These are phyloP conservation scores for Nannospalax galili DNA, from an alignment of 2,113 vertebrate species.

Conservation along the genomic window DNA sequence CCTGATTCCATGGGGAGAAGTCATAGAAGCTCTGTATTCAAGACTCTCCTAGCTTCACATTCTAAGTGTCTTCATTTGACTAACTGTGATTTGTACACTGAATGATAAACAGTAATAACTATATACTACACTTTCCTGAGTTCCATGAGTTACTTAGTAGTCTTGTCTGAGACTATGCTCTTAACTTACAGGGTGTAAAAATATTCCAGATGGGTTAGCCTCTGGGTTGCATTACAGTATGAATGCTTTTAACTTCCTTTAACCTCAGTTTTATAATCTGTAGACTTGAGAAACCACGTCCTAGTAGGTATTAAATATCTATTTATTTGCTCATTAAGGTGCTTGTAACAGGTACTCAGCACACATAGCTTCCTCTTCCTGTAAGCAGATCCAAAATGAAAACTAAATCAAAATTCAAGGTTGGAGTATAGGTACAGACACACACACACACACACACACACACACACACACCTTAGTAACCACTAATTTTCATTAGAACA, in stretches of 20 bases:
- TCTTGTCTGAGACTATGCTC: not conserved
- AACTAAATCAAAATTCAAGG: not conserved
- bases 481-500: not conserved
- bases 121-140: not conserved
- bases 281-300: not conserved
- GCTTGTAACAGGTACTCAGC: not conserved
- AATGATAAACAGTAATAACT: not conserved
- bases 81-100: not conserved
- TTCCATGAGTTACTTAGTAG: not conserved
- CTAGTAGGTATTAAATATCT: not conserved
- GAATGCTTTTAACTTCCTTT: not conserved
- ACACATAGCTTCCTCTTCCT: not conserved
- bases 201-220: not conserved
- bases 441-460: too few relatives aligned
- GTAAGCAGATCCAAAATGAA: not conserved
- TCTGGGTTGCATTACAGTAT: not conserved
- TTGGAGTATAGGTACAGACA: not conserved
- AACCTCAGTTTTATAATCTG: not conserved
- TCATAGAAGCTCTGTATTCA: not conserved
- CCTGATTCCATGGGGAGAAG: not conserved
- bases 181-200: not conserved
- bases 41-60: not conserved
- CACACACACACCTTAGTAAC: not conserved
- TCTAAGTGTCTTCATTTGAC: not conserved
- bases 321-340: constrained; percentile 14